Conservation (phyloP, 1,140 invertebrate genomes). For the Temnothorax curvispinosus region DNA sequence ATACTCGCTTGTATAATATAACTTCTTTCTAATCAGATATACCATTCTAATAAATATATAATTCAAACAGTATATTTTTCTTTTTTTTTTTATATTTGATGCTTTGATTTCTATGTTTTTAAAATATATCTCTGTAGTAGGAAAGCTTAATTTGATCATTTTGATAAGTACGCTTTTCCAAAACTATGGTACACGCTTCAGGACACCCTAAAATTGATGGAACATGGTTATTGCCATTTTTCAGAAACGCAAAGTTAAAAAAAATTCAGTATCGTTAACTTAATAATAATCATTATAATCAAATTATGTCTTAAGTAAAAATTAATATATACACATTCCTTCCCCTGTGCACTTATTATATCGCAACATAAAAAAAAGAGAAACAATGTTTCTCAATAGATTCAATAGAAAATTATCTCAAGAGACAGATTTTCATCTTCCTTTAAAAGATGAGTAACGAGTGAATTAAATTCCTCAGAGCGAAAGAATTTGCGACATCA, state of each 20-base stretch:
- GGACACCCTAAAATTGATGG: neutral
- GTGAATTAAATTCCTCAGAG: neutral
- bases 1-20: neutral
- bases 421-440: no score
- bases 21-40: neutral
- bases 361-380: neutral
- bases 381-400: neutral
- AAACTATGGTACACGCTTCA: constrained; percentile 9
- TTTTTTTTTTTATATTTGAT: neutral
- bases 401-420: neutral
- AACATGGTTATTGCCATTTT: constrained; percentile 11
- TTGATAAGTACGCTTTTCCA: constrained; percentile 36
- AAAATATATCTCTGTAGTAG: neutral
- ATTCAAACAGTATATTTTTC: neutral
- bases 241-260: neutral
- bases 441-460: neutral
- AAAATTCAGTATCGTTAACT: neutral
- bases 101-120: neutral
- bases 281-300: neutral
- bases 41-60: constrained; percentile 1
- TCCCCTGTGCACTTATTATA: neutral
- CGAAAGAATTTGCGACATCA: neutral
- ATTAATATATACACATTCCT: constrained; percentile 14
- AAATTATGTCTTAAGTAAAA: constrained; percentile 8
- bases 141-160: constrained; percentile 10